phyloP scores from a whole-genome alignment of 2,113 vertebrate species.

The Lonchura striata region DNA sequence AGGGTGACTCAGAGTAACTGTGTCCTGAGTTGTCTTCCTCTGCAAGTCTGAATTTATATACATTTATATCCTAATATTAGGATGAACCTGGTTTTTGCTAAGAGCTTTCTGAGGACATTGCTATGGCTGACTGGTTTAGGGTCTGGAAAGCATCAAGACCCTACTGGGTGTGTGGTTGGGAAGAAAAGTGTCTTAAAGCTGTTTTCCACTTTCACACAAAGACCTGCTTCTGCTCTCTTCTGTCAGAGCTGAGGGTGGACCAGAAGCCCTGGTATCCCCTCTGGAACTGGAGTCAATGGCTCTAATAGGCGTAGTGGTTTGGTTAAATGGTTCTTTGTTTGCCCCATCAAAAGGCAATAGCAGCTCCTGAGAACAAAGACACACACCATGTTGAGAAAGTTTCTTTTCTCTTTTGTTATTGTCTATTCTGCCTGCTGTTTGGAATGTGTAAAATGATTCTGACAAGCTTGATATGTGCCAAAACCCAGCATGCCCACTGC shows the following conservation, averaged over 20 bases:
- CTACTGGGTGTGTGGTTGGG: background rate
- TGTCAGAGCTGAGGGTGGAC: background rate
- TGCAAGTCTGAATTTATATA: background rate
- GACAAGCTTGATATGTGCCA: conserved; percentile 59
- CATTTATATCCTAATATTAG: background rate
- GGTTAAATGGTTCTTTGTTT: conserved; percentile 28
- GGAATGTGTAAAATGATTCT: conserved; percentile 52
- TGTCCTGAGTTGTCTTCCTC: background rate
- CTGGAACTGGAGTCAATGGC: background rate
- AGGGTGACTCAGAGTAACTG: background rate
- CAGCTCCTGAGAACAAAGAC: background rate
- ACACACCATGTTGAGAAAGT: conserved; percentile 4
- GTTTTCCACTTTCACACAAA: background rate
- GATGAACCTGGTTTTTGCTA: background rate
- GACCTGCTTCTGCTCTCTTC: background rate
- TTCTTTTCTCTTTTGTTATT: conserved; percentile 52
- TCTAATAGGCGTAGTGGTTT: background rate
- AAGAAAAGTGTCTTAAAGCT: background rate
- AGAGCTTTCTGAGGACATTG: background rate
- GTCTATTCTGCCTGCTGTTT: conserved; percentile 47
- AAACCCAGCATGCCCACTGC: conserved; percentile 39
- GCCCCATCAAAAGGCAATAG: background rate
- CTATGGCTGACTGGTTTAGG: background rate
- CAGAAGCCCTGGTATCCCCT: background rate
- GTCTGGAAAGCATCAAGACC: background rate